phyloP scores from a whole-genome alignment of 2,113 vertebrate genomes.

The Chaetura pelagica region DNA sequence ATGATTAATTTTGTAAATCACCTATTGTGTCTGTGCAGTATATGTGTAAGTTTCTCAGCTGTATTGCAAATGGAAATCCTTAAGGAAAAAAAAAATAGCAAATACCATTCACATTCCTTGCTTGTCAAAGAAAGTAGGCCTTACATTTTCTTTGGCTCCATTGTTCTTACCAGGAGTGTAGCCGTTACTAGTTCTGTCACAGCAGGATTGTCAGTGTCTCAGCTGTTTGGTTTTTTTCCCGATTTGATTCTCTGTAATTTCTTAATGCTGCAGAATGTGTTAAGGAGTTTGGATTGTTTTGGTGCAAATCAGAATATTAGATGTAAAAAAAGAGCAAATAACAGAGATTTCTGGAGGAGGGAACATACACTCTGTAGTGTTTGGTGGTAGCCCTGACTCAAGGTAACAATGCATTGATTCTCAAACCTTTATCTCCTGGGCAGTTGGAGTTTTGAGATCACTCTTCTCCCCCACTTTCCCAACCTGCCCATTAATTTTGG shows the following conservation, averaged over 20 bases:
- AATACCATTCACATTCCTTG: neutral
- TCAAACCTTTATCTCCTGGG: neutral
- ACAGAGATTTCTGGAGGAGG: neutral
- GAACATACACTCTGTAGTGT: accelerated
- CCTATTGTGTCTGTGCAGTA: too few species aligned
- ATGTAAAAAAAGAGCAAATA: neutral
- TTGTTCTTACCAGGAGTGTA: neutral
- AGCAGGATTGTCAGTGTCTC: neutral
- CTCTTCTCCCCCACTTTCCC: neutral
- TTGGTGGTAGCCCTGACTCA: neutral
- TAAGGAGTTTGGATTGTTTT: neutral
- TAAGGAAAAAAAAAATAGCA: neutral
- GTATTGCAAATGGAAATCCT: neutral
- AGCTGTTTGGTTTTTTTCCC: accelerated
- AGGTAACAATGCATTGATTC: neutral
- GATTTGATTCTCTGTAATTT: neutral
- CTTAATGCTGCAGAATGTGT: neutral
- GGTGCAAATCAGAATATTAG: neutral
- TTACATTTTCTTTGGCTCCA: neutral
- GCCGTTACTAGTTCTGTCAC: neutral
- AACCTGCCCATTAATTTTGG: neutral
- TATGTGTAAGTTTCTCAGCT: neutral
- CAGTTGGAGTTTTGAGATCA: neutral
- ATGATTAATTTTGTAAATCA: neutral
- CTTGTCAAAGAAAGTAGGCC: neutral